Evolutionary conservation across 2,113 vertebrate species (phyloP).

Genomic region (Crotalus viridis): DNA sequence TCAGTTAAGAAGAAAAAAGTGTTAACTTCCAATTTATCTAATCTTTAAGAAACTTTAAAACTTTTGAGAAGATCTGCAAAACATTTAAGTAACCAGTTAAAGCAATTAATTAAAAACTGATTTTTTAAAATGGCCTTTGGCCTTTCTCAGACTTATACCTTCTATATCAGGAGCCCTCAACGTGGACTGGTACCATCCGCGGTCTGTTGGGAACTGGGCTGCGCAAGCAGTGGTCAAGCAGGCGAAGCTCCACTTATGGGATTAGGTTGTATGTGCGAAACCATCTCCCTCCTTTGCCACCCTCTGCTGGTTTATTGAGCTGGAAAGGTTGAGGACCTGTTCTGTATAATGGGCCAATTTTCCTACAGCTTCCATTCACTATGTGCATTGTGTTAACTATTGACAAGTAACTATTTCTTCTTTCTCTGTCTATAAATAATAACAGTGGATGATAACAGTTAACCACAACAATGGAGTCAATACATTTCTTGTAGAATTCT

Average conservation of each 20-base stretch:
- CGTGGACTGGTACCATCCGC: fast-evolving
- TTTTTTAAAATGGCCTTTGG: slow-evolving; percentile 11
- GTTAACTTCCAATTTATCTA: background rate
- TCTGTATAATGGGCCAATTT: background rate
- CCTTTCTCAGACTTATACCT: background rate
- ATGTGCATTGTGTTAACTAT: slow-evolving; percentile 3
- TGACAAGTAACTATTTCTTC: background rate
- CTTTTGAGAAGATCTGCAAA: slow-evolving; percentile 53
- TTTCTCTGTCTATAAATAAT: background rate
- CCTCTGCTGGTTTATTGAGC: fast-evolving
- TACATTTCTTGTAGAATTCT: background rate
- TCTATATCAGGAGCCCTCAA: background rate
- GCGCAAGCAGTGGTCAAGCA: background rate
- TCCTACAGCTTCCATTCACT: background rate
- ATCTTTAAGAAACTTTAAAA: slow-evolving; percentile 33
- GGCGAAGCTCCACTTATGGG: background rate
- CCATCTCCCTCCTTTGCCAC: background rate
- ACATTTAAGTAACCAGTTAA: slow-evolving; percentile 44
- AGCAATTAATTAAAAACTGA: slow-evolving; percentile 35
- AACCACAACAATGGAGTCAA: background rate
- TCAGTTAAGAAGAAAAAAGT: background rate
- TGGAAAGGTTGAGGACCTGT: background rate
- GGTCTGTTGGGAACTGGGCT: background rate
- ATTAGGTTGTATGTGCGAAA: background rate
- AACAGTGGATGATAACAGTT: background rate